phyloP scores from a whole-genome alignment of 2,113 vertebrate species.

The Marmota flaviventris region DNA sequence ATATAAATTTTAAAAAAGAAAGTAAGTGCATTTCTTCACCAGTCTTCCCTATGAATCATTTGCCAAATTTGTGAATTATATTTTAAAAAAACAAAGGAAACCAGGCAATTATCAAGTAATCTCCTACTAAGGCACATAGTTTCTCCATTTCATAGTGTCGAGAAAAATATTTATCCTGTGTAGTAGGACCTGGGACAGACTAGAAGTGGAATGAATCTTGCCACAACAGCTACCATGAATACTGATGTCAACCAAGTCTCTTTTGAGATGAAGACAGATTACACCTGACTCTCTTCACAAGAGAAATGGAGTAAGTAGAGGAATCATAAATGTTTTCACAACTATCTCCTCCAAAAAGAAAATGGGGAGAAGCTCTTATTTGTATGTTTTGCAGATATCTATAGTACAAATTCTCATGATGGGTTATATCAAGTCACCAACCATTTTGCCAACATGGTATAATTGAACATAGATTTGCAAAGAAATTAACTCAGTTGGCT shows the following conservation, averaged over 20 bases:
- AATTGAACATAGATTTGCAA: not conserved
- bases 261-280: not conserved
- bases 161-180: not conserved
- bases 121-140: not conserved
- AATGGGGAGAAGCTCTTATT: not conserved
- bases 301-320: not conserved
- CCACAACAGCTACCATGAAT: not conserved
- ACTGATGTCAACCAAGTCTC: not conserved
- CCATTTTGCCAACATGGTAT: not conserved
- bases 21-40: not conserved
- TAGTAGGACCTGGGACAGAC: not conserved
- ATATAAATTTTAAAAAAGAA: no score
- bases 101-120: not conserved
- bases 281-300: not conserved
- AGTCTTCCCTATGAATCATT: not conserved
- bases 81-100: not conserved
- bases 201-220: not conserved
- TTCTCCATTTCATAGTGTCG: not conserved
- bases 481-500: not conserved
- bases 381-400: not conserved
- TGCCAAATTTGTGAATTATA: not conserved
- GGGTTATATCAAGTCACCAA: not conserved
- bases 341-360: not conserved
- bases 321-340: not conserved
- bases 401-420: not conserved